Percentiles rank a stretch among this genome's conserved stretches.
Conservation (phyloP, 2,113 vertebrate species). For the Chloropsis hardwickii region DNA sequence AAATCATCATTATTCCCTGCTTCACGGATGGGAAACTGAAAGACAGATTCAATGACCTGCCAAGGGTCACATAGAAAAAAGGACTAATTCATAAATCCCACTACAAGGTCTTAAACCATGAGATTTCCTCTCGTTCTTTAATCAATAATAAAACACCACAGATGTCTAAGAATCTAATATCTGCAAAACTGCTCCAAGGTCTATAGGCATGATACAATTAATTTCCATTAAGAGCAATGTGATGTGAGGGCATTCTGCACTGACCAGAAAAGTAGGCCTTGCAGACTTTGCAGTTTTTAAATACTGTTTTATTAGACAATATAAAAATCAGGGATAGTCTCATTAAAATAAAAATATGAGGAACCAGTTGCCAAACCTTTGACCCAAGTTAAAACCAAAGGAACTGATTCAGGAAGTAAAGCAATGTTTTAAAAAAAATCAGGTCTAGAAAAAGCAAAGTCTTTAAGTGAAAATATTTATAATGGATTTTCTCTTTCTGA, state of each 20-base stretch:
- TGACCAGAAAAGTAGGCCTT: background rate
- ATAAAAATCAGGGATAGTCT: background rate
- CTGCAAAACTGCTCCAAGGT: constrained; percentile 42
- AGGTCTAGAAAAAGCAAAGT: background rate
- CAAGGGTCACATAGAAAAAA: constrained; percentile 33
- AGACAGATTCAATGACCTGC: constrained; percentile 40
- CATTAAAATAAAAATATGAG: background rate
- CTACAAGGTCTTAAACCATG: constrained; percentile 21
- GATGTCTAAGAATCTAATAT: constrained; percentile 24
- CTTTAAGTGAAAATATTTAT: background rate
- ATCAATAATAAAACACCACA: constrained; percentile 39
- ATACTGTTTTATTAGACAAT: background rate
- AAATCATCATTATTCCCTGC: constrained; percentile 33
- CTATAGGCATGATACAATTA: background rate
- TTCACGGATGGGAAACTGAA: constrained; percentile 28
- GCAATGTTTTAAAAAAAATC: background rate
- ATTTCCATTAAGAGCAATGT: constrained; percentile 17
- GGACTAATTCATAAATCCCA: constrained; percentile 47
- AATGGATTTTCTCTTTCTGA: background rate
- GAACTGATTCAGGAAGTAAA: background rate
- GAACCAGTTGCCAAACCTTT: background rate
- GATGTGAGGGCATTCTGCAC: background rate
- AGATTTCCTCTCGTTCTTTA: constrained; percentile 32
- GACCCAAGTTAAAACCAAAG: background rate
- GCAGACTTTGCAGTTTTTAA: background rate